Base-by-base conservation (phyloP, 2,797 vertebrate genomes). In the Etheostoma nigrum region DNA sequence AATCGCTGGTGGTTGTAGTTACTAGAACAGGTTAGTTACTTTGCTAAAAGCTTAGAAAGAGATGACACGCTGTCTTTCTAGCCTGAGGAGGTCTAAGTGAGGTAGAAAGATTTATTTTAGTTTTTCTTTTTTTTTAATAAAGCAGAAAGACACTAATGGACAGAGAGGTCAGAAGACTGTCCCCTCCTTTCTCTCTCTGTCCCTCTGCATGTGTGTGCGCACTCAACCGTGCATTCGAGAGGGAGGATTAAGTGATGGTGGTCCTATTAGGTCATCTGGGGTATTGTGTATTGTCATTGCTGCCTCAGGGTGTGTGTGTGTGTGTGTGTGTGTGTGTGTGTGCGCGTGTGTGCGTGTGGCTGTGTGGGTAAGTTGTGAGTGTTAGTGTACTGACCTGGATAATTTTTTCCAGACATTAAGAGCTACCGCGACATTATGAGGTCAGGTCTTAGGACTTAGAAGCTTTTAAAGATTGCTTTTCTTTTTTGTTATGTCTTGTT, bases 381-480 rank as follows among this genome's bases (percentile, higher is more conserved):
- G 76, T 88, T 83, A 77, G 86, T 86, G 86, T 85, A 82, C 76
- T 93, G 93, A 93, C 92, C 93, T 92, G 89, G 78, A 93, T 92
- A 72, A 80, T 88, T 87, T 90, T 86, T 40, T 89, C 81, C 74
- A 83, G 79, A 87, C 86, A 91, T 92, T 93, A 90, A 84, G 82
- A 89, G 88, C 82, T 64, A 68, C 72, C 1, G 10, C 70, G 76
- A 81, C 87, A 82, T 91, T 80, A 88, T 81, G 79, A 90, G 90
- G 86, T 91, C 84, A 88, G 81, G 54, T 58, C 54, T 49, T 14
- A 47, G 54, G 67, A 74, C 58, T 71, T 53, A 5, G 69, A 77
- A 71, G 12, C 72, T 71, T 88, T 83, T 73, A 57, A 76, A 78
- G 70, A 82, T 57, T 57, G 59, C 68, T 83, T 68, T 74, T 52